These are phyloP conservation scores for Gallirallus australis DNA, from an alignment of 2,797 vertebrate genomes.

Conservation along the genomic window DNA sequence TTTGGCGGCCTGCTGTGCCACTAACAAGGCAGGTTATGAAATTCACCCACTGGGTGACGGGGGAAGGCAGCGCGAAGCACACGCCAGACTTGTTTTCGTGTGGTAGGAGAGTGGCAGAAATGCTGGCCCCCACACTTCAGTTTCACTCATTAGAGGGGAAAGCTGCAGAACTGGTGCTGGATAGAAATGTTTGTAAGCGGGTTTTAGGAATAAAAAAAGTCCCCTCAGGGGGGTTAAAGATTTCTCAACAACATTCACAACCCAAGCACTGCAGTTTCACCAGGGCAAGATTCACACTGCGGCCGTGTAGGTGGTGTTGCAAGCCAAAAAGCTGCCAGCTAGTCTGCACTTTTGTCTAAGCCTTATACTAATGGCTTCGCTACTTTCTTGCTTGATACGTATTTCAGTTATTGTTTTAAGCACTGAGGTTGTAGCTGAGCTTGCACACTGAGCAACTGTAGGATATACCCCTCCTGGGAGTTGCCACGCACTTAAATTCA, in stretches of 20 bases:
- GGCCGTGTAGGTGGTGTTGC: background rate
- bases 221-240: background rate
- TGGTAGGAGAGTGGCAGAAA: background rate
- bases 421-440: background rate
- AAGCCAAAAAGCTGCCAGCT: background rate
- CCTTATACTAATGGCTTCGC: background rate
- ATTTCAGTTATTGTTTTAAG: background rate
- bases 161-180: background rate
- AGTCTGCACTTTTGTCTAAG: background rate
- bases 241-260: background rate
- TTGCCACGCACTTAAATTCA: background rate
- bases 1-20: slow-evolving; percentile 60
- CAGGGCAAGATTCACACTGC: background rate
- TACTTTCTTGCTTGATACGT: background rate
- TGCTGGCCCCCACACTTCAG: rapidly evolving
- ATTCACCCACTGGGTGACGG: slow-evolving; percentile 53
- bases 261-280: background rate
- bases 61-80: slow-evolving; percentile 6
- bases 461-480: background rate
- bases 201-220: background rate
- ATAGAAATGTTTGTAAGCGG: background rate
- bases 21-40: slow-evolving; percentile 56
- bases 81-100: background rate
- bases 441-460: background rate
- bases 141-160: slow-evolving; percentile 28